Evolutionary conservation across 2,113 vertebrate genomes (phyloP).

Genomic region (Dicrurus megarhynchus): DNA sequence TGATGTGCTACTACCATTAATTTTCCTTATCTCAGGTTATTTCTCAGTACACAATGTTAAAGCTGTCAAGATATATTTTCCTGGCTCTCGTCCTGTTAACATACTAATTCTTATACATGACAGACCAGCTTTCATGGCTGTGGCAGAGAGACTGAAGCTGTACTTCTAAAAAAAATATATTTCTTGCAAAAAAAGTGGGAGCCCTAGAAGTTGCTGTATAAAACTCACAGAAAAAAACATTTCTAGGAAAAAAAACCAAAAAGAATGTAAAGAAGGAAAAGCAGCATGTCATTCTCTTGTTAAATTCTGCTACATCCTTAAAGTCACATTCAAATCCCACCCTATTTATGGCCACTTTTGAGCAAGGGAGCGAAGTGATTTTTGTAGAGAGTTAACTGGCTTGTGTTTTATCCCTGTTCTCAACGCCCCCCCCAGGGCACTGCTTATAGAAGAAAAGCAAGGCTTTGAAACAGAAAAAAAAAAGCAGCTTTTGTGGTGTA

Average conservation of each 20-base stretch:
- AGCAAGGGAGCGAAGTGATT: not conserved
- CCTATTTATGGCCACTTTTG: not conserved
- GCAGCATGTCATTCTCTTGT: fast-evolving
- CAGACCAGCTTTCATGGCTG: not conserved
- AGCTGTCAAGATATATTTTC: slow-evolving; percentile 11
- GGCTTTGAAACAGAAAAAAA: not conserved
- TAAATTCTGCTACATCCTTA: not conserved
- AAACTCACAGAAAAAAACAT: not conserved
- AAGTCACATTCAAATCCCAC: not conserved
- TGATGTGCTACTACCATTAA: slow-evolving; percentile 22
- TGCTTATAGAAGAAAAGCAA: not conserved
- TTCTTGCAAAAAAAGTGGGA: not conserved
- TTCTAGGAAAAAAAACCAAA: not conserved
- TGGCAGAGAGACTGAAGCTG: not conserved
- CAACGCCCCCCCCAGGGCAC: fast-evolving
- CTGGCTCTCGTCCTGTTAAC: not conserved
- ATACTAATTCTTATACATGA: slow-evolving; percentile 3
- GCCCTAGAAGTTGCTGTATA: not conserved
- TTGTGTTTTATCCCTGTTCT: not conserved
- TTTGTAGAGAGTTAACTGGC: not conserved
- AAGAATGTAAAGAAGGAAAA: not conserved
- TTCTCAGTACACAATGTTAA: not conserved
- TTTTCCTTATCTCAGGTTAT: slow-evolving; percentile 36
- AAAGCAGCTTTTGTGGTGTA: fast-evolving
- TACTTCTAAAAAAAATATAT: not conserved